Conservation (phyloP, 2,113 vertebrate species). For the Mus musculus region DNA sequence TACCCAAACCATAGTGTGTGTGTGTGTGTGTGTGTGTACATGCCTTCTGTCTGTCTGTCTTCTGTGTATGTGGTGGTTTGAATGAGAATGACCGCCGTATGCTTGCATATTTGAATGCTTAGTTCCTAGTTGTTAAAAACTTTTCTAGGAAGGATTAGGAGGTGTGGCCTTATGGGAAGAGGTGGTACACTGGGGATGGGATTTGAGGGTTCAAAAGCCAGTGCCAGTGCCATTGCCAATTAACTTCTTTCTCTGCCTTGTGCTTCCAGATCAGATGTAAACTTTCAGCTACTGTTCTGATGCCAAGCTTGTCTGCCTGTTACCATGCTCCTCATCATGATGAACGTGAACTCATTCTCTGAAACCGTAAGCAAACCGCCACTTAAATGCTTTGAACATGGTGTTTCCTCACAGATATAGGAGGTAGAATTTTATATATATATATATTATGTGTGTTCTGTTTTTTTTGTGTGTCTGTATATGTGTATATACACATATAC, state of each 20-base stretch:
- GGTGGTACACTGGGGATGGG: background rate
- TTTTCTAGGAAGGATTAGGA: background rate
- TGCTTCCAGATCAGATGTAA: background rate
- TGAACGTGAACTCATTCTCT: background rate
- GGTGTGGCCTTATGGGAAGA: background rate
- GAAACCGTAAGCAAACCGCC: background rate
- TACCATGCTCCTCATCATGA: background rate
- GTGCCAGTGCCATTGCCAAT: background rate
- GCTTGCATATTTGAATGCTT: background rate
- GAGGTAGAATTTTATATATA: background rate
- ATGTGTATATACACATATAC: background rate
- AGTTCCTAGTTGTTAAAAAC: background rate
- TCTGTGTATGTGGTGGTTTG: background rate
- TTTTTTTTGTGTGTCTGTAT: too few relatives aligned
- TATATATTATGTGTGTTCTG: too few relatives aligned
- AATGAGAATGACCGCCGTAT: background rate
- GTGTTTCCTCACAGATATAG: background rate
- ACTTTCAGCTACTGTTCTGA: background rate
- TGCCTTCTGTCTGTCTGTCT: background rate
- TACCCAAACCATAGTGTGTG: background rate
- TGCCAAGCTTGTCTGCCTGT: background rate
- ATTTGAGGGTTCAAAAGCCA: background rate
- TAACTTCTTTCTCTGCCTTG: background rate
- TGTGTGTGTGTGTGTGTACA: background rate
- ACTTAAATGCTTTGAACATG: background rate